Percentiles rank a stretch among this genome's conserved stretches.
phyloP scores from a whole-genome alignment of 2,888 invertebrate species.

The Scaptomyza tumidula region DNA sequence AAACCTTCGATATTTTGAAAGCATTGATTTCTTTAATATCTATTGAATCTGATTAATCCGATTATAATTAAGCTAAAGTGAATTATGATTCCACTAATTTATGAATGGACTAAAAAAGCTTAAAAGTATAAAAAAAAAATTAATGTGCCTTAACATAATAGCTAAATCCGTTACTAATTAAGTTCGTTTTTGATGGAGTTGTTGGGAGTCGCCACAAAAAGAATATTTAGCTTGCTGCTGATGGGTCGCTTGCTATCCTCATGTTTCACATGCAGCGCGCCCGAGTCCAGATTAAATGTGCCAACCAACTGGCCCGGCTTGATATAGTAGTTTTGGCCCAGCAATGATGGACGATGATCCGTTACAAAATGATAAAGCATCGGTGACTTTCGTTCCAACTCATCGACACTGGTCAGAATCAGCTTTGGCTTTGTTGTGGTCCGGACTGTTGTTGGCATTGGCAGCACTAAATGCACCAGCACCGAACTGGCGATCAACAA shows the following conservation, averaged over 20 bases:
- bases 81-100: conserved; percentile 14
- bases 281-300: conserved; percentile 61
- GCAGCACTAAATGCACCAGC: conserved; percentile 12
- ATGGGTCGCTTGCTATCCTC: conserved; percentile 50
- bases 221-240: conserved; percentile 74
- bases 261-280: conserved; percentile 53
- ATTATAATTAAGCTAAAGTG: not conserved
- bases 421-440: conserved; percentile 38
- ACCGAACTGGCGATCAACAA: conserved; percentile 20
- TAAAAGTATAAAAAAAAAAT: not conserved
- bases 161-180: conserved; percentile 3
- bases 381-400: conserved; percentile 30
- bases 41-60: too few species aligned
- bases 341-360: conserved; percentile 70
- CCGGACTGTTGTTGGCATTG: conserved; percentile 12
- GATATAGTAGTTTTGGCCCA: conserved; percentile 76
- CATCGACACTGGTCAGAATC: conserved; percentile 29
- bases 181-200: conserved; percentile 13
- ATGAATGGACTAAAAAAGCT: conserved; percentile 1
- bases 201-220: conserved; percentile 63
- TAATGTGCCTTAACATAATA: not conserved
- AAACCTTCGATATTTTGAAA: too few species aligned
- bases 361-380: conserved; percentile 68
- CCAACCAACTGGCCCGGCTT: conserved; percentile 79
- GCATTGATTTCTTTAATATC: too few species aligned